Evolutionary conservation across 2,797 vertebrate species (phyloP).

Genomic region (Tokudaia tokunoshimensis): DNA sequence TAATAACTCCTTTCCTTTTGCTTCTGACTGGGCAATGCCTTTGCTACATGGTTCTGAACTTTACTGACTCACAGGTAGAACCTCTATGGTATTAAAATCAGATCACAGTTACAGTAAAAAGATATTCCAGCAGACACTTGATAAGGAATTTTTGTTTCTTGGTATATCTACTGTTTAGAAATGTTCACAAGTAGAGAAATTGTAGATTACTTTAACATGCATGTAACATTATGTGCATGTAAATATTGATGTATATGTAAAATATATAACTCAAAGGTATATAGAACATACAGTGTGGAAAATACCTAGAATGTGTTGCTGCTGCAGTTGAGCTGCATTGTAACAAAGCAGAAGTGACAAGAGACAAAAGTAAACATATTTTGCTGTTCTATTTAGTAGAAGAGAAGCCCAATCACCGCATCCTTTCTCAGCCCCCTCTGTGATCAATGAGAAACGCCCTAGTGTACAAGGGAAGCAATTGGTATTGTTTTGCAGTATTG

Average conservation of each 20-base stretch:
- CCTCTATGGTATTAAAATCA: background rate
- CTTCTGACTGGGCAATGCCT: background rate
- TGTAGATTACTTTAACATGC: background rate
- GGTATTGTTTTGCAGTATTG: background rate
- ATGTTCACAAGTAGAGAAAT: slow-evolving; percentile 9
- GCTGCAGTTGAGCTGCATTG: background rate
- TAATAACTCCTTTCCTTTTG: background rate
- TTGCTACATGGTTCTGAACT: slow-evolving; percentile 2
- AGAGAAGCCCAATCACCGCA: background rate
- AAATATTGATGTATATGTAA: background rate
- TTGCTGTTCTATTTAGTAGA: background rate
- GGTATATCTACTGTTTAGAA: background rate
- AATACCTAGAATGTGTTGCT: slow-evolving; percentile 1
- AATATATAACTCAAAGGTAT: background rate
- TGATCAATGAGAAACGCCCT: background rate
- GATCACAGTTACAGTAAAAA: background rate
- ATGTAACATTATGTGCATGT: background rate
- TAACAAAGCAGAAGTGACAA: slow-evolving; percentile 10
- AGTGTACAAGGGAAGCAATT: background rate
- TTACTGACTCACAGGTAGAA: background rate
- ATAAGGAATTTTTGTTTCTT: background rate
- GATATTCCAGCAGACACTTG: background rate
- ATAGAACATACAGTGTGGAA: background rate
- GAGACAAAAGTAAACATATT: background rate
- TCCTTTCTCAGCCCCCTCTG: accelerated